Conservation (phyloP, 2,888 invertebrate genomes). For the Mesopsocus fuscifrons region DNA sequence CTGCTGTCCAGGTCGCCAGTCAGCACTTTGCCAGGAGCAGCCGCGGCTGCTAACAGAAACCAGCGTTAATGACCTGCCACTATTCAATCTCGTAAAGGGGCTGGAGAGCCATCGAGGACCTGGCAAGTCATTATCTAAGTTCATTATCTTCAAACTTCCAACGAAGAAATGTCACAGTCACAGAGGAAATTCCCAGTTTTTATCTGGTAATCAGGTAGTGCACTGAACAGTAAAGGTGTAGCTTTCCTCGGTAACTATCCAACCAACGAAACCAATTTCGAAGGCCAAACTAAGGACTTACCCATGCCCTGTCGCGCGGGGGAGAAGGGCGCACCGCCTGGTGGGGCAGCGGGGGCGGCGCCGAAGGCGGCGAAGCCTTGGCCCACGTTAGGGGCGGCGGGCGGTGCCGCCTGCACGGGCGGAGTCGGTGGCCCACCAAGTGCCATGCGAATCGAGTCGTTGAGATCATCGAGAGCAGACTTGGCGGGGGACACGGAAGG, state of each 20-base stretch:
- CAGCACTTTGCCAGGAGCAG: slow-evolving; percentile 42
- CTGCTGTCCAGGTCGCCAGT: slow-evolving; percentile 89
- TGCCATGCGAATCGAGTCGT: slow-evolving; percentile 46
- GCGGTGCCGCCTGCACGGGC: neutral
- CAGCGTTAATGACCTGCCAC: too few species aligned
- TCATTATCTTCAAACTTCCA: too few species aligned
- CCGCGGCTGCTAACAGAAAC: too few species aligned
- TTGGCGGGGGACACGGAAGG: slow-evolving; percentile 29
- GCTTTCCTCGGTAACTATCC: too few species aligned
- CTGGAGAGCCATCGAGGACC: too few species aligned
- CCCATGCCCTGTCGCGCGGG: slow-evolving; percentile 13
- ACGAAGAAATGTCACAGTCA: too few species aligned
- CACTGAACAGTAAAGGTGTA: too few species aligned
- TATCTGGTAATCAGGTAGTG: too few species aligned
- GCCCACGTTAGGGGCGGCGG: slow-evolving; percentile 6
- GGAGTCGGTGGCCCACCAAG: slow-evolving; percentile 37
- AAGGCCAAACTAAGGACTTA: neutral
- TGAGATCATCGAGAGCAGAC: slow-evolving; percentile 46
- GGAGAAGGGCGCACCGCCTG: slow-evolving; percentile 16
- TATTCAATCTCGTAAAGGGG: too few species aligned
- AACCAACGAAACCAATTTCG: too few species aligned
- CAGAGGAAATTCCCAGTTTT: too few species aligned
- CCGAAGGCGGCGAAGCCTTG: slow-evolving; percentile 1
- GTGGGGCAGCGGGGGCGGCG: slow-evolving; percentile 13
- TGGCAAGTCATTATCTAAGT: too few species aligned